Conservation (phyloP, 2,797 vertebrate species). For the Channallabes apus region DNA sequence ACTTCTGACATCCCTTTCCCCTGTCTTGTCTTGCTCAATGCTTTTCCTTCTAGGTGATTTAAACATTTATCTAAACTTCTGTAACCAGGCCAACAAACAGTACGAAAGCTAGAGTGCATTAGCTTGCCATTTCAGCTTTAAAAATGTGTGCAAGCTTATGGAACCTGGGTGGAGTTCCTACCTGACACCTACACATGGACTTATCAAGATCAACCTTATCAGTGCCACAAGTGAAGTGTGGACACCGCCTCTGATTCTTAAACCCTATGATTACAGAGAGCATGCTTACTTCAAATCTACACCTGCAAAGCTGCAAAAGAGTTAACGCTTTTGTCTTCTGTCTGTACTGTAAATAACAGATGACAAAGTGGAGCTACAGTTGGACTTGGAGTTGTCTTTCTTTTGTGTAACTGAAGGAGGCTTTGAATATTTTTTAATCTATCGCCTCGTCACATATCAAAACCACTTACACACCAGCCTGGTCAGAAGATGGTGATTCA, state of each 20-base stretch:
- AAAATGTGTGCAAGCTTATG: not conserved
- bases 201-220: conserved; percentile 16
- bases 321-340: not conserved
- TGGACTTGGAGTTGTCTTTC: not conserved
- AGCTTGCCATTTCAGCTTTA: not conserved
- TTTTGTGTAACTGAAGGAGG: not conserved
- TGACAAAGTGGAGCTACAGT: not conserved
- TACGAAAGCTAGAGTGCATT: not conserved
- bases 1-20: conserved; percentile 4
- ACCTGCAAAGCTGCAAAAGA: conserved; percentile 6
- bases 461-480: not conserved
- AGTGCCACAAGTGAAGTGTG: not conserved
- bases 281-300: not conserved
- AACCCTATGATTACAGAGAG: not conserved
- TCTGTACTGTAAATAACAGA: not conserved
- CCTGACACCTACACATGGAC: conserved; percentile 10
- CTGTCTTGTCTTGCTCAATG: not conserved
- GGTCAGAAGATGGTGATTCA: not conserved
- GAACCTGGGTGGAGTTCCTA: conserved; percentile 2
- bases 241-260: conserved; percentile 2
- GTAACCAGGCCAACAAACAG: not conserved
- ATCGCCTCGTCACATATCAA: not conserved
- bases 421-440: conserved; percentile 1
- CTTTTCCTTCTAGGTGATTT: not conserved
- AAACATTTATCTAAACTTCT: conserved; percentile 12